These are phyloP conservation scores for Xanthia togata DNA, from an alignment of 2,888 invertebrate species.

Conservation along the genomic window DNA sequence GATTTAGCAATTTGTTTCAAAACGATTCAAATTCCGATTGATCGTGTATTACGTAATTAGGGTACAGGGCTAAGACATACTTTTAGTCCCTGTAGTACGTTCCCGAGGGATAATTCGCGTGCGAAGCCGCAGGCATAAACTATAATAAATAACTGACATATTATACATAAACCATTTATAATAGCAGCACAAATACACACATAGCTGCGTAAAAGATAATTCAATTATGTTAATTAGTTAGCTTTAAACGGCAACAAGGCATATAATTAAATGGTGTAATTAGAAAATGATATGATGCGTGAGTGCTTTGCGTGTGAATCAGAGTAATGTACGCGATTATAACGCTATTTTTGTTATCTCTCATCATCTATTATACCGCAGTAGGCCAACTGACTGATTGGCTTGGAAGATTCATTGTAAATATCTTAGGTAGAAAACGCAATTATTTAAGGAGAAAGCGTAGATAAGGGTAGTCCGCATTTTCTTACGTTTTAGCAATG, in stretches of 20 bases:
- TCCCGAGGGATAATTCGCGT: not conserved
- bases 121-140: not conserved
- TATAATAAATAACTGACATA: too few relatives aligned
- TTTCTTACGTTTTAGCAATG: too few relatives aligned
- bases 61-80: not conserved
- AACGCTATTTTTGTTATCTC: slow-evolving; percentile 29
- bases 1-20: too few relatives aligned
- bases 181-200: slow-evolving; percentile 1
- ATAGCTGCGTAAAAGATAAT: slow-evolving; percentile 22
- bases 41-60: too few relatives aligned
- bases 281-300: slow-evolving; percentile 62
- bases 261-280: slow-evolving; percentile 50
- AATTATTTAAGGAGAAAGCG: not conserved
- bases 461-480: too few relatives aligned
- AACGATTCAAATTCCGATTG: too few relatives aligned
- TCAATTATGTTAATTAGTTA: slow-evolving; percentile 48
- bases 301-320: slow-evolving; percentile 59
- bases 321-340: slow-evolving; percentile 49
- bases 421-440: not conserved
- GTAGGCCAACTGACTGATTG: slow-evolving; percentile 19
- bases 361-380: not conserved
- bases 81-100: not conserved
- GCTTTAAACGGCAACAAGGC: slow-evolving; percentile 46
- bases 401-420: slow-evolving; percentile 1
- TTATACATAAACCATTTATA: not conserved